phyloP scores from a whole-genome alignment of 2,888 invertebrate genomes.

The Diarsia brunnea region DNA sequence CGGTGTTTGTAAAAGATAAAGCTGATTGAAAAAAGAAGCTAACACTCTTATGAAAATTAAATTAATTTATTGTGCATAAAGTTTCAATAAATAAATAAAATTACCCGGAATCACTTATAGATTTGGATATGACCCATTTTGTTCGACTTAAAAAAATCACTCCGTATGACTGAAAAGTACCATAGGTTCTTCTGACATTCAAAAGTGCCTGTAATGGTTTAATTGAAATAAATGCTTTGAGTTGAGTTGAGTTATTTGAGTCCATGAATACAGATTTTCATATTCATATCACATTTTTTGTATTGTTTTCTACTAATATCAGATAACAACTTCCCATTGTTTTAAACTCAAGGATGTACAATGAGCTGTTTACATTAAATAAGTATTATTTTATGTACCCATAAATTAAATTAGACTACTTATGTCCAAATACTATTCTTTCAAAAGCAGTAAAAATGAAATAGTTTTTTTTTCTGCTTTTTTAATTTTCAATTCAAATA shows the following conservation, averaged over 20 bases:
- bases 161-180: neutral
- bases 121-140: neutral
- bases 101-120: neutral
- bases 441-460: neutral
- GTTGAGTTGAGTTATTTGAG: no score
- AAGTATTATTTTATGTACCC: neutral
- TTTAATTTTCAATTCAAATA: neutral
- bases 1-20: no score
- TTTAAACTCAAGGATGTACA: slow-evolving; percentile 12
- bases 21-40: neutral
- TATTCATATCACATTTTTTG: slow-evolving; percentile 8
- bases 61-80: no score
- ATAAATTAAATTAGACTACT: neutral
- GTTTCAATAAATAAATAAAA: no score
- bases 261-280: neutral
- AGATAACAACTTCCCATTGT: neutral
- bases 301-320: neutral
- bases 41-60: neutral
- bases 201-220: no score
- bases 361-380: neutral
- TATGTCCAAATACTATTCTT: neutral
- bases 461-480: neutral
- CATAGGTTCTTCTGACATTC: no score
- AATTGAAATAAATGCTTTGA: no score
- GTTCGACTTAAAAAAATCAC: neutral